Conservation (phyloP, 2,888 invertebrate species). For the Aphidius colemani region DNA sequence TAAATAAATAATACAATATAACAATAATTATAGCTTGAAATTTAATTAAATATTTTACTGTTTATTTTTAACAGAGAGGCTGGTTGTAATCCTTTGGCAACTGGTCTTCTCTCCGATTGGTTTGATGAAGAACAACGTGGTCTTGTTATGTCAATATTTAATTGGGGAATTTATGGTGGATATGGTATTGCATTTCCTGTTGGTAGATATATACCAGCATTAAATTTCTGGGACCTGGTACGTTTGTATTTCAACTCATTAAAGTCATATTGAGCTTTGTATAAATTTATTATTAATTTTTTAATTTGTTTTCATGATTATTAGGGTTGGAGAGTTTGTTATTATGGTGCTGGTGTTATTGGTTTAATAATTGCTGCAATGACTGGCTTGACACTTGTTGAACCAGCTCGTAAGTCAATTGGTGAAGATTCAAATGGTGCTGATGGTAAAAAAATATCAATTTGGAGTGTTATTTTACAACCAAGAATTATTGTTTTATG, state of each 20-base stretch:
- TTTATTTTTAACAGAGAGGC: slow-evolving; percentile 67
- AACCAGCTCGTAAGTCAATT: slow-evolving; percentile 77
- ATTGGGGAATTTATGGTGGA: slow-evolving; percentile 95
- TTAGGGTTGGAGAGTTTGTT: slow-evolving; percentile 72
- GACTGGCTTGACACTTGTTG: slow-evolving; percentile 76
- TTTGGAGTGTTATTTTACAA: slow-evolving; percentile 78
- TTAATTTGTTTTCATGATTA: slow-evolving; percentile 1
- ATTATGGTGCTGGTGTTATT: slow-evolving; percentile 78
- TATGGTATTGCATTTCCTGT: slow-evolving; percentile 92
- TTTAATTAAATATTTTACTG: slow-evolving; percentile 7
- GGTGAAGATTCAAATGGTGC: slow-evolving; percentile 66
- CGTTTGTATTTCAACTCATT: slow-evolving; percentile 45
- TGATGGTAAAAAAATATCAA: slow-evolving; percentile 64
- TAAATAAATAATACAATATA: neutral
- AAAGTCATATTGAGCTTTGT: neutral
- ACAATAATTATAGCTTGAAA: neutral
- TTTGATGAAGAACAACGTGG: slow-evolving; percentile 83
- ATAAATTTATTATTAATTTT: neutral
- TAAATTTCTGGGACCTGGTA: slow-evolving; percentile 77
- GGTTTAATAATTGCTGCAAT: slow-evolving; percentile 73
- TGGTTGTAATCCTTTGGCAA: slow-evolving; percentile 85
- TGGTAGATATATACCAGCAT: slow-evolving; percentile 79
- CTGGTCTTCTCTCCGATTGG: slow-evolving; percentile 81
- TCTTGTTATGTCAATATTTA: slow-evolving; percentile 88
- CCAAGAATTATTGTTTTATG: slow-evolving; percentile 81